Base-by-base conservation (phyloP, 2,888 invertebrate species). In the Neocrepidodera transversa region DNA sequence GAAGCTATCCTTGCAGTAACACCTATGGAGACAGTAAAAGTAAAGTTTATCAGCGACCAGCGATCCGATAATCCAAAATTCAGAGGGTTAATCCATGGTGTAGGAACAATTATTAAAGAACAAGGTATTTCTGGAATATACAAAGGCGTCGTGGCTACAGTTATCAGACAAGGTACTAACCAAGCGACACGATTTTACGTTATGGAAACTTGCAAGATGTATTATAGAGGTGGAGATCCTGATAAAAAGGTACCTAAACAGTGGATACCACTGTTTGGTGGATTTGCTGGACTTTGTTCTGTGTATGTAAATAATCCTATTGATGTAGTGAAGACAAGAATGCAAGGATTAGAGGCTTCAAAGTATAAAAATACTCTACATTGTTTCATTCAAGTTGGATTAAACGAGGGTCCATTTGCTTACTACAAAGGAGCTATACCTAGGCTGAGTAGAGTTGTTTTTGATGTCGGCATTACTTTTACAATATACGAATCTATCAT, bases 391-490 rank as follows among this genome's bases (percentile, higher is more conserved):
- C 85, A 95, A 80, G 95, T 97, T 36, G 92, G 93, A 90, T 91
- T 87, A 73, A 85, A 95, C 51, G 99, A 99, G 80, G 99, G 99
- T n/a, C 88, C 93, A 2, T 78, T 82, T 36, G 98, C 97, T 80
- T 99, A 99, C 84, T 99, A 99, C 85, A 99, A 99, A 81, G 99
- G 99, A 66, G 98, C 98, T 0, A 90, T 99, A 43, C 98, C 99
- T 0, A 85, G 99, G 55, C 83, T 99, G 71, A 89, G 95, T 72
- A 86, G 99, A 62, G 99, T 99, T 0, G 98, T 97, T 67, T 83
- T 98, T 65, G 99, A 99, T 79, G 98, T 99, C 11, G 97, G 92
- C 28, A 98, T 99, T 66, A 99, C 98, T 2, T 51, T 51, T 18
- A 51, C 40, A 0, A 97, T 99, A 73, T 99, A 99, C 77, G 99